A percentile compares a stretch with the other conserved stretches of the same genome.
phyloP scores from a whole-genome alignment of 2,113 vertebrate genomes.

The Carlito syrichta region DNA sequence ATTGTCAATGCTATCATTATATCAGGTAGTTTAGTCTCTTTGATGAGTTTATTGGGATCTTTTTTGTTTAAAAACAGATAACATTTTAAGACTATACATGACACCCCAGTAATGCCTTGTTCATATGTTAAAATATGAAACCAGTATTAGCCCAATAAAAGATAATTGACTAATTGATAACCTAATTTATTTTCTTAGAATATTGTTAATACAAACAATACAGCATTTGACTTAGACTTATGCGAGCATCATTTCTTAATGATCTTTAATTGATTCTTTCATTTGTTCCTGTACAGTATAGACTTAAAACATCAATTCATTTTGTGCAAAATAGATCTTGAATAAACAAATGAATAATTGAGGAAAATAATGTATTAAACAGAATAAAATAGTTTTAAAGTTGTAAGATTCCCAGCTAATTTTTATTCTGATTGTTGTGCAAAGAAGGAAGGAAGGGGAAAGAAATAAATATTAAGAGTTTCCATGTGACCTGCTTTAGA shows the following conservation, averaged over 20 bases:
- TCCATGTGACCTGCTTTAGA: not conserved
- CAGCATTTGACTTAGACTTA: not conserved
- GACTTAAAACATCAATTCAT: not conserved
- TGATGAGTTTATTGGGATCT: not conserved
- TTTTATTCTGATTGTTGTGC: not conserved
- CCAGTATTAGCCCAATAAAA: not conserved
- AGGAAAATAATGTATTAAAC: not conserved
- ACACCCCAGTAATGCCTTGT: not conserved
- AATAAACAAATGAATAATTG: not conserved
- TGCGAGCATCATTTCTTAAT: not conserved
- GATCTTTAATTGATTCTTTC: not conserved
- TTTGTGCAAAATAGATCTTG: not conserved
- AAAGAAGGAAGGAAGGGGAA: not conserved
- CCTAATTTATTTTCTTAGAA: not conserved
- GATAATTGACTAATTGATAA: not conserved
- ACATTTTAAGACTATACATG: not conserved
- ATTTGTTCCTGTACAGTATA: not conserved
- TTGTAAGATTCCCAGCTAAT: not conserved
- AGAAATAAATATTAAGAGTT: not conserved
- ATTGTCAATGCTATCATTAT: not conserved
- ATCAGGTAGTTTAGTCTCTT: not conserved
- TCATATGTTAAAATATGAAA: not conserved
- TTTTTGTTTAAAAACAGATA: constrained; percentile 29
- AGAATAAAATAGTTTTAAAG: not conserved
- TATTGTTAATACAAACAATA: not conserved